Percentiles rank a stretch among this genome's conserved stretches.
Conservation (phyloP, 2,113 vertebrate genomes). For the Forbesichthys papilliferus region DNA sequence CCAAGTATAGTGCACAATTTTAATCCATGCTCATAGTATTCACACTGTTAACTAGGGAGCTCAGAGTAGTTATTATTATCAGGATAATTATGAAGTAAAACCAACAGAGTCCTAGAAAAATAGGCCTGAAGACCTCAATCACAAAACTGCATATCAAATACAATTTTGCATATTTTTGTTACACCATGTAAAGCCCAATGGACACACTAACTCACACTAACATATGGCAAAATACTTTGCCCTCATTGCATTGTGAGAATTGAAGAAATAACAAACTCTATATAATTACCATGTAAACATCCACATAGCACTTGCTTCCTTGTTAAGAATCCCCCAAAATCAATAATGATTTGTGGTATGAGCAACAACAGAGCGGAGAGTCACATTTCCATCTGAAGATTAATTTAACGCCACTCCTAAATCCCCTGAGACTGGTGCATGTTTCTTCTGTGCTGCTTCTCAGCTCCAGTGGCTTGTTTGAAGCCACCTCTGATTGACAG, state of each 20-base stretch:
- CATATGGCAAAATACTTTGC: conserved; percentile 14
- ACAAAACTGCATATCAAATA: neutral
- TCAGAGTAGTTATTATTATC: no score
- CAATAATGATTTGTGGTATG: conserved; percentile 65
- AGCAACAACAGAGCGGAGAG: conserved; percentile 66
- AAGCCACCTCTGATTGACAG: conserved; percentile 78
- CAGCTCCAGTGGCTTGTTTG: conserved; percentile 74
- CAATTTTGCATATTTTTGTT: neutral
- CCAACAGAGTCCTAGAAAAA: neutral
- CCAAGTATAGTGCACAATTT: conserved; percentile 23
- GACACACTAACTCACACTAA: neutral
- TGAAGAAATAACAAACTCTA: conserved; percentile 5
- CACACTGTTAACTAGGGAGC: neutral
- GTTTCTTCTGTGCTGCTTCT: conserved; percentile 68
- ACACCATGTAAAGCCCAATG: neutral
- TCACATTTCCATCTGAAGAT: conserved; percentile 78
- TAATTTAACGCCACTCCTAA: conserved; percentile 78
- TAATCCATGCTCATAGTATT: conserved; percentile 16
- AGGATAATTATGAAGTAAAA: neutral
- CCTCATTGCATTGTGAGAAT: conserved; percentile 21
- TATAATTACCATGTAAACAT: conserved; percentile 41
- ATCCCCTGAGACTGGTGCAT: conserved; percentile 72
- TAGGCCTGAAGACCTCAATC: neutral
- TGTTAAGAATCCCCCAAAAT: conserved; percentile 62
- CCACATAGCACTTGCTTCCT: conserved; percentile 45